phyloP scores from a whole-genome alignment of 2,113 vertebrate genomes.

The Gavialis gangeticus region DNA sequence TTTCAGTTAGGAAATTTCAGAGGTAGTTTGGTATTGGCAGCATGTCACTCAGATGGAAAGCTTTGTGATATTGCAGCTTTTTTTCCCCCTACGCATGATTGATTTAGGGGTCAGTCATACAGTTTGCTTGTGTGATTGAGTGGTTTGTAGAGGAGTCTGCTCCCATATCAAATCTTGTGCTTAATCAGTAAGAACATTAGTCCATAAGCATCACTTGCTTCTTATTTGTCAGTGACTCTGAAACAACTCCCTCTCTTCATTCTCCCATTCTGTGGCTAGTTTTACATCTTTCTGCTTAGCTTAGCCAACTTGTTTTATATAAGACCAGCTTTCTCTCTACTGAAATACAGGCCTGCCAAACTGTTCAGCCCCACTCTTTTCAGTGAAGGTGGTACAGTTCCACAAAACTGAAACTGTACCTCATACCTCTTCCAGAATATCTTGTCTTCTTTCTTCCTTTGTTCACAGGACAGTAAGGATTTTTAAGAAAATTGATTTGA shows the following conservation, averaged over 20 bases:
- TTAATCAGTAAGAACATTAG: slow-evolving; percentile 8
- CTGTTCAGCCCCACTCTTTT: no score
- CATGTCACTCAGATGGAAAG: not conserved
- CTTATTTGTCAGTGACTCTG: not conserved
- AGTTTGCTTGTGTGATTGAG: not conserved
- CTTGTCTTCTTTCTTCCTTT: no score
- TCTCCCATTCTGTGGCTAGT: not conserved
- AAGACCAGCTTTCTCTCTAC: no score
- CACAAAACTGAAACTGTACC: no score
- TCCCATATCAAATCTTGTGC: not conserved
- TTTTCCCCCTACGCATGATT: not conserved
- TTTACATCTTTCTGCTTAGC: not conserved
- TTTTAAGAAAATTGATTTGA: no score
- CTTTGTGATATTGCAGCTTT: not conserved
- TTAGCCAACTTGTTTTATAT: no score
- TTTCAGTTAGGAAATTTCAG: slow-evolving; percentile 37
- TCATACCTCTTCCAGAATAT: no score
- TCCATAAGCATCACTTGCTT: not conserved
- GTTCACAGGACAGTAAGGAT: no score
- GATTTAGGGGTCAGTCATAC: not conserved
- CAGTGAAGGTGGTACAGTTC: no score
- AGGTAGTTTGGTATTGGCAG: not conserved
- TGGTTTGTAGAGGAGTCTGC: not conserved
- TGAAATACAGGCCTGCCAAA: no score
- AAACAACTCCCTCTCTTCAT: not conserved